Base-by-base conservation (phyloP, 2,888 invertebrate genomes). In the Patella ulyssiponensis region DNA sequence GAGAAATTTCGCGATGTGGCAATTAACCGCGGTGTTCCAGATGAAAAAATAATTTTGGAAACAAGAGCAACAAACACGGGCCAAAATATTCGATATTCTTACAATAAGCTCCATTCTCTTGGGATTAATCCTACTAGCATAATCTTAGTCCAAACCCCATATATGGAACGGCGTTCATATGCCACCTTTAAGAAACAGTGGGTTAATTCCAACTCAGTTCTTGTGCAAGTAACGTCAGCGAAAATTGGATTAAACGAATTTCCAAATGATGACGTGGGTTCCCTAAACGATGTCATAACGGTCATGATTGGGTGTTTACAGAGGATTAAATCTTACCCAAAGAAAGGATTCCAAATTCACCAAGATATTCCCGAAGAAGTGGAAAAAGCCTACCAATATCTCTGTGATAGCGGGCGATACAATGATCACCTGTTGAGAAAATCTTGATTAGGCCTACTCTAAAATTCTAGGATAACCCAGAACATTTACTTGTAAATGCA, bases 111-210 rank as follows among this genome's bases (percentile, higher is more conserved):
- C 1, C 27, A 72, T 9, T 56, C 81, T 4, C 74, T 58, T 9
- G 79, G 77, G 1, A 77, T 82, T 9, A 53, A 78, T 0, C 76
- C 80, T 11, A 44, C 72, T 11, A 82, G 80, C 12, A 73, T 88
- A 1, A 87, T 90, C 23, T 73, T 90, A 44, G 88, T 89, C 33
- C 89, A 89, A 58, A 88, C 87, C 74, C 89, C 89, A 0, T 87
- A 86, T 75, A 89, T 89, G 89, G 89, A 89, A 69, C 81, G 88
- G 27, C 79, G 88, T 33, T 80, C 84, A 1, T 86, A 84, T 74
- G 87, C 89, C 71, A 90, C 90, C 12, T 89, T 90, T 77, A 81
- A 86, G 83, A 88, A 88, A 80, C 88, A 88, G 80, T 90, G 88
- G 88, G 86, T 87, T 4, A 84, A 78, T 5, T 81, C 83, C 12